Conservation (phyloP, 2,797 vertebrate genomes). For the Harpagifer antarcticus region DNA sequence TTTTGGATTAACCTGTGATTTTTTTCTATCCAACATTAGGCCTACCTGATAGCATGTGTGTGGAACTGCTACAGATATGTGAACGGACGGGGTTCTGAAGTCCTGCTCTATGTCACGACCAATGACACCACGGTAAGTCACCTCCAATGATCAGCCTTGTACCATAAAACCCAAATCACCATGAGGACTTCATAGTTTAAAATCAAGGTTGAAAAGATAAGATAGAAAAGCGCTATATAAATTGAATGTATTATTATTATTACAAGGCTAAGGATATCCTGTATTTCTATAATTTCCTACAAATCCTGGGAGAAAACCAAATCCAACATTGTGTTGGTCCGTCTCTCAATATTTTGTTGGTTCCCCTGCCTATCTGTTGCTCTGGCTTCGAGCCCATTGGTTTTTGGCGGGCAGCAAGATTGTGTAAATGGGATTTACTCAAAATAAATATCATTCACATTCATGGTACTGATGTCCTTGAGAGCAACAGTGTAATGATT, state of each 20-base stretch:
- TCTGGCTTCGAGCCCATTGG: background rate
- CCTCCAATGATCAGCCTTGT: background rate
- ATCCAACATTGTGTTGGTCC: background rate
- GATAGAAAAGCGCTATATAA: no score
- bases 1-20: background rate
- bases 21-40: slow-evolving; percentile 76
- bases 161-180: background rate
- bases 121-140: slow-evolving; percentile 94
- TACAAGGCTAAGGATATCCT: background rate
- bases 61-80: slow-evolving; percentile 99
- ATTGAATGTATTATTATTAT: no score
- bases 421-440: background rate
- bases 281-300: background rate
- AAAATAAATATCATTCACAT: background rate
- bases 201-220: background rate
- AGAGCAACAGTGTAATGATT: background rate
- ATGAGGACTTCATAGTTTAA: background rate
- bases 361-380: background rate
- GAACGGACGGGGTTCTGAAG: slow-evolving; percentile 89
- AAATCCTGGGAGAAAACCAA: background rate
- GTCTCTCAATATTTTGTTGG: background rate
- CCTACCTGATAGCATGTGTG: slow-evolving; percentile 96
- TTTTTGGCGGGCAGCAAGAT: background rate
- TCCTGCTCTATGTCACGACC: slow-evolving; percentile 95
- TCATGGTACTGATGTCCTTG: background rate